These are phyloP conservation scores for Oligia latruncula DNA, from an alignment of 2,888 invertebrate genomes.

Conservation along the genomic window DNA sequence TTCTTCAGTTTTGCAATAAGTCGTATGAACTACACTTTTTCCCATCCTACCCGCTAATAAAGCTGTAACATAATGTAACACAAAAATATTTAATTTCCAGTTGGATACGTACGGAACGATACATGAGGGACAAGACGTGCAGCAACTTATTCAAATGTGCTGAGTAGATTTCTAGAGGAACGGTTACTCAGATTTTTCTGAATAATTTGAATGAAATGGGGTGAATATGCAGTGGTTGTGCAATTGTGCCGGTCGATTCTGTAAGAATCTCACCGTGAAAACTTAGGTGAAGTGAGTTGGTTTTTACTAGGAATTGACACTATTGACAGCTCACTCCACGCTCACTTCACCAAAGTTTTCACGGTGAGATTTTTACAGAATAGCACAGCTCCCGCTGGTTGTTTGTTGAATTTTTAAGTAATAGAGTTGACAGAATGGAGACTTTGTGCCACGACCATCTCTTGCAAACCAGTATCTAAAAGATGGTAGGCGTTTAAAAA, in stretches of 20 bases:
- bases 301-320: no score
- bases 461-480: background rate
- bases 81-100: slow-evolving; percentile 21
- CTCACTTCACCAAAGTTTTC: no score
- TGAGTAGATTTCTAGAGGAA: slow-evolving; percentile 34
- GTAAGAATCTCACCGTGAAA: no score
- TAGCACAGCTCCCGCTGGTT: background rate
- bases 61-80: background rate
- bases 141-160: slow-evolving; percentile 32
- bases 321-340: no score
- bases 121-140: slow-evolving; percentile 28
- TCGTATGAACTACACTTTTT: background rate
- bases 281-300: no score
- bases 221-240: background rate
- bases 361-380: no score
- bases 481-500: background rate
- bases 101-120: slow-evolving; percentile 18
- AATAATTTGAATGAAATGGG: slow-evolving; percentile 24
- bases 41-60: background rate
- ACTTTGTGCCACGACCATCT: background rate
- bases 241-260: background rate
- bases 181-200: slow-evolving; percentile 40
- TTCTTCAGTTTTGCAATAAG: background rate
- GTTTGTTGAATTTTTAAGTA: background rate
- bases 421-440: background rate